Percentiles rank a stretch among this genome's conserved stretches.
Evolutionary conservation across 2,888 invertebrate species (phyloP).

Genomic region (Lagria hirta): DNA sequence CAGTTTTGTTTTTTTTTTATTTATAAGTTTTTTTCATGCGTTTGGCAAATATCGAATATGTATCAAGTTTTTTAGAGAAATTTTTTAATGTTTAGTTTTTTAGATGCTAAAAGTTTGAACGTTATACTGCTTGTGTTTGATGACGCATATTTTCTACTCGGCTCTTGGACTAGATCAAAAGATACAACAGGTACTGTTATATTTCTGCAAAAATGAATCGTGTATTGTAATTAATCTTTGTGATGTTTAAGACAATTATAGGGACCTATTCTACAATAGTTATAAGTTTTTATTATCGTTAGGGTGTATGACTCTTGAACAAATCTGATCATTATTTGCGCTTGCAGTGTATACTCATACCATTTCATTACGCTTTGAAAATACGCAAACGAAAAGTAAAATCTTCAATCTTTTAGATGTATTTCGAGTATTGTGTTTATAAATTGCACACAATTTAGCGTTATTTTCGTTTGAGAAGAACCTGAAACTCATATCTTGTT

Average conservation of each 20-base stretch:
- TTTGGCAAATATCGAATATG: too few species aligned
- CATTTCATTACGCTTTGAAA: slow-evolving; percentile 16
- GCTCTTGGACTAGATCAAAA: too few species aligned
- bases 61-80: too few species aligned
- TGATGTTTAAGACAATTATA: slow-evolving; percentile 47
- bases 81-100: too few species aligned
- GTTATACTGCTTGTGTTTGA: too few species aligned
- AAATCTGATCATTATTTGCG: slow-evolving; percentile 17
- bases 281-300: slow-evolving; percentile 34
- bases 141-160: too few species aligned
- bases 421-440: too few species aligned
- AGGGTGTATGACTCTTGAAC: slow-evolving; percentile 18
- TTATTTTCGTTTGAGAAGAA: neutral
- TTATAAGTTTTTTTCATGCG: too few species aligned
- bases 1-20: too few species aligned
- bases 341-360: slow-evolving; percentile 15
- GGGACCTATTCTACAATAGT: slow-evolving; percentile 46
- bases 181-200: slow-evolving; percentile 11
- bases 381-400: slow-evolving; percentile 11
- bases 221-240: slow-evolving; percentile 35
- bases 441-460: slow-evolving; percentile 1
- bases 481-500: slow-evolving; percentile 5
- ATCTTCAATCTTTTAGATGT: neutral
- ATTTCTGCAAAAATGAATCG: slow-evolving; percentile 27
- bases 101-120: too few species aligned